phyloP scores from a whole-genome alignment of 2,888 invertebrate species.

The Heliconius sara region DNA sequence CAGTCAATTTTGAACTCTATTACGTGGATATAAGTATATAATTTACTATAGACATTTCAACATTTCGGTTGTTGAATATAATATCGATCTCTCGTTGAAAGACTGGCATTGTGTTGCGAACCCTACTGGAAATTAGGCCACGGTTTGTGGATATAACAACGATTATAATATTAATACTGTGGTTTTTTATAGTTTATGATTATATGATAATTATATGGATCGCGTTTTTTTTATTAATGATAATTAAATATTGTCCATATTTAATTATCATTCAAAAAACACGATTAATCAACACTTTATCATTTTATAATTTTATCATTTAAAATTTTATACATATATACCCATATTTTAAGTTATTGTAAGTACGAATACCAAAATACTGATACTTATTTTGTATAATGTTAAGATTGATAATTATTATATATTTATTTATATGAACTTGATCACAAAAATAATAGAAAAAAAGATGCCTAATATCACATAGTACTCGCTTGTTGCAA shows the following conservation, averaged over 20 bases:
- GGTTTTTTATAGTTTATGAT: background rate
- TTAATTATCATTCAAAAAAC: background rate
- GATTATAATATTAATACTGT: constrained; percentile 24
- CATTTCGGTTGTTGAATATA: constrained; percentile 37
- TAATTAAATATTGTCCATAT: background rate
- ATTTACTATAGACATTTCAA: constrained; percentile 14
- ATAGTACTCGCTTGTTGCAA: background rate
- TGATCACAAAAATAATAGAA: background rate
- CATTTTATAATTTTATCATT: too few relatives aligned
- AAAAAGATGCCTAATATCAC: background rate
- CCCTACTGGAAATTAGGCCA: constrained; percentile 40
- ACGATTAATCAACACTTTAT: background rate
- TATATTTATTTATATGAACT: background rate
- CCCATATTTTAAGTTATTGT: too few relatives aligned
- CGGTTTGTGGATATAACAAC: constrained; percentile 37
- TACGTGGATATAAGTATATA: background rate
- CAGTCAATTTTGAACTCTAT: constrained; percentile 32
- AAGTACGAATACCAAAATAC: too few relatives aligned
- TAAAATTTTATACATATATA: too few relatives aligned
- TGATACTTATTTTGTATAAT: too few relatives aligned
- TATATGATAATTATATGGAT: constrained; percentile 1
- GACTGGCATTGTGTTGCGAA: constrained; percentile 48
- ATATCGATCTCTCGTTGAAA: constrained; percentile 48
- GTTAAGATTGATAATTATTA: too few relatives aligned
- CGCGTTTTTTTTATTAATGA: too few relatives aligned